These are phyloP conservation scores for Oryzias javanicus DNA, from an alignment of 2,113 vertebrate genomes.

Conservation along the genomic window DNA sequence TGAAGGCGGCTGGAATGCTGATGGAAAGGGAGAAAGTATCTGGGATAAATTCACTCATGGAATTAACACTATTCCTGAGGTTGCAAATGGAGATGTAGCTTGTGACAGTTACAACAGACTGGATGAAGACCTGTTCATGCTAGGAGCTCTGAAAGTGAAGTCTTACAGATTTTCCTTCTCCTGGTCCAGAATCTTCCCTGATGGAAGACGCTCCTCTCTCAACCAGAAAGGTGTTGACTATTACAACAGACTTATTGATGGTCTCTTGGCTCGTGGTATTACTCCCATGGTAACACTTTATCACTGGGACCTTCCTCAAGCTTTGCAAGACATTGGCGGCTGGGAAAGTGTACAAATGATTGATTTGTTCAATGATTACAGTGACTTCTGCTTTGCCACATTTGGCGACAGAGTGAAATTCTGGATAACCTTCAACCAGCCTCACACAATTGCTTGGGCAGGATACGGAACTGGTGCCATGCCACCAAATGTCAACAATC, in stretches of 20 bases:
- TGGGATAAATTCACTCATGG: constrained; percentile 90
- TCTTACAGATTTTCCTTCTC: constrained; percentile 90
- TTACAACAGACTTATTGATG: constrained; percentile 87
- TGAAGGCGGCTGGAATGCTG: constrained; percentile 90
- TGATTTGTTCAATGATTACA: constrained; percentile 85
- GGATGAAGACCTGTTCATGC: constrained; percentile 86
- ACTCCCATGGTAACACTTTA: constrained; percentile 87
- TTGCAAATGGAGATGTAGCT: constrained; percentile 81
- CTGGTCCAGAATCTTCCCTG: constrained; percentile 93
- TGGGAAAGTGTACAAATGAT: constrained; percentile 82
- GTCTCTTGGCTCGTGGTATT: constrained; percentile 81
- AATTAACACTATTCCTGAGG: constrained; percentile 73
- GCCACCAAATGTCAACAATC: constrained; percentile 81
- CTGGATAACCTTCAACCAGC: constrained; percentile 93
- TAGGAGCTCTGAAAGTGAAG: constrained; percentile 84
- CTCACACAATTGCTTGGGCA: constrained; percentile 75
- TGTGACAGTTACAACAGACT: constrained; percentile 89
- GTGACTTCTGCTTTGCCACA: constrained; percentile 88
- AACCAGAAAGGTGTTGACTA: constrained; percentile 86
- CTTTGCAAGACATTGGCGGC: constrained; percentile 84
- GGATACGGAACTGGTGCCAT: constrained; percentile 81
- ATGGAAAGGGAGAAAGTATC: constrained; percentile 90
- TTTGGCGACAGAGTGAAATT: constrained; percentile 95
- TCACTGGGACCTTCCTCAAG: constrained; percentile 94
- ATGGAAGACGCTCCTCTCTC: constrained; percentile 76